Percentiles rank a stretch among this genome's conserved stretches.
These are phyloP conservation scores for Chaetodon trifasciatus DNA, from an alignment of 2,797 vertebrate species.

Conservation along the genomic window DNA sequence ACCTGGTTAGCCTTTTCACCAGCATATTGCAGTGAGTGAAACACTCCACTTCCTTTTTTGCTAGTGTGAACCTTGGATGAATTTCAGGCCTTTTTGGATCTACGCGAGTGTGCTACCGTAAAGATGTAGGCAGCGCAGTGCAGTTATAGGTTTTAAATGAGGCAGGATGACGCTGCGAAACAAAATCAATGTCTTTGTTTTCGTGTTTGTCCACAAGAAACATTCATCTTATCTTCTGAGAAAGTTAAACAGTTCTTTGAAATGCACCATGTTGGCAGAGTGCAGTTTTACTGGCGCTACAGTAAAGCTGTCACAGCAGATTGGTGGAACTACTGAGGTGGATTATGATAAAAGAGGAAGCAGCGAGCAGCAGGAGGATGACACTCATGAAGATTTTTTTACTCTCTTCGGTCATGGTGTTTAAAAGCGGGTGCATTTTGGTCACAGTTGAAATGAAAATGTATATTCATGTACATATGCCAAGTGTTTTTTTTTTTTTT, in stretches of 20 bases:
- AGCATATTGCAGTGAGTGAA: conserved; percentile 81
- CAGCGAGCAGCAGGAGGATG: conserved; percentile 37
- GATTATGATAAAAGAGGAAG: conserved; percentile 46
- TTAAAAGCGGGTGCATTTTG: conserved; percentile 77
- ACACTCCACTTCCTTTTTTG: conserved; percentile 68
- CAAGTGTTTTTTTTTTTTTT: conserved; percentile 63
- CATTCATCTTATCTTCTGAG: conserved; percentile 58
- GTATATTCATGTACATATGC: conserved; percentile 84
- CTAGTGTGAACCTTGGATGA: conserved; percentile 62
- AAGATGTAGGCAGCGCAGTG: conserved; percentile 23
- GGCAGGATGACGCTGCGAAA: conserved; percentile 50
- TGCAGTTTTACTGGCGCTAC: conserved; percentile 48
- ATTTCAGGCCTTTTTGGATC: conserved; percentile 63
- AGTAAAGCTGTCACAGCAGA: conserved; percentile 48
- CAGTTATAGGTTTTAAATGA: conserved; percentile 27
- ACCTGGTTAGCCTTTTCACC: conserved; percentile 85
- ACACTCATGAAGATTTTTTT: conserved; percentile 68
- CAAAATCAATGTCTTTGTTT: conserved; percentile 62
- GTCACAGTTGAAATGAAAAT: conserved; percentile 77
- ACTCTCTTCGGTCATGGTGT: conserved; percentile 73
- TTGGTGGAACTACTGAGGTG: conserved; percentile 47
- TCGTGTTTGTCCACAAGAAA: conserved; percentile 57
- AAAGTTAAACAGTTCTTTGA: conserved; percentile 49
- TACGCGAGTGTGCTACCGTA: conserved; percentile 31
- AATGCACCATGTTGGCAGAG: conserved; percentile 31